Evolutionary conservation across 1,140 invertebrate species (phyloP).

Genomic region (Meloidogyne chitwoodi): DNA sequence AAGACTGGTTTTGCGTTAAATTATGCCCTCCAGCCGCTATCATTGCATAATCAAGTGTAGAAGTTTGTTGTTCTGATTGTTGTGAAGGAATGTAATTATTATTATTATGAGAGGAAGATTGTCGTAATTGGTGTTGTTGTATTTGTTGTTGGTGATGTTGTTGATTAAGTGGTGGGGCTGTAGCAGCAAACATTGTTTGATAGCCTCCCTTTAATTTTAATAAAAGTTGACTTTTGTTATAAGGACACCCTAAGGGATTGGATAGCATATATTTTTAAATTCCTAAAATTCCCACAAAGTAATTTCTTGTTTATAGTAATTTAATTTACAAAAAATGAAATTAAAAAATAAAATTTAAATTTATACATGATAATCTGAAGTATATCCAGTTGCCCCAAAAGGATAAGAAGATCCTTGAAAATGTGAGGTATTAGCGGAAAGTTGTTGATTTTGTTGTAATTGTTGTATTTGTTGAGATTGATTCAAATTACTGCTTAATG

Average conservation of each 20-base stretch:
- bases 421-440: background rate
- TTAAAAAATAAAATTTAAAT: no score
- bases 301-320: no score
- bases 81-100: background rate
- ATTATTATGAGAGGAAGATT: background rate
- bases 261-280: no score
- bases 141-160: background rate
- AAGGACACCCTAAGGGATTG: no score
- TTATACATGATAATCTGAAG: background rate
- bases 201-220: background rate
- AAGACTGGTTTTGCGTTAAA: background rate
- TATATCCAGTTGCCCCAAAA: background rate
- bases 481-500: background rate
- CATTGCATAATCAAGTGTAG: background rate
- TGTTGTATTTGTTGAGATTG: background rate
- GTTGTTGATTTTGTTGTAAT: background rate
- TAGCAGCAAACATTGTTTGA: background rate
- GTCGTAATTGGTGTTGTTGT: background rate
- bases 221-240: background rate
- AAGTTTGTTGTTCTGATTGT: background rate
- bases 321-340: no score
- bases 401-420: background rate
- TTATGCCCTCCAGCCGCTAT: background rate
- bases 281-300: no score
- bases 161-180: background rate